Conservation (phyloP, 2,113 vertebrate species). For the Upupa epops region DNA sequence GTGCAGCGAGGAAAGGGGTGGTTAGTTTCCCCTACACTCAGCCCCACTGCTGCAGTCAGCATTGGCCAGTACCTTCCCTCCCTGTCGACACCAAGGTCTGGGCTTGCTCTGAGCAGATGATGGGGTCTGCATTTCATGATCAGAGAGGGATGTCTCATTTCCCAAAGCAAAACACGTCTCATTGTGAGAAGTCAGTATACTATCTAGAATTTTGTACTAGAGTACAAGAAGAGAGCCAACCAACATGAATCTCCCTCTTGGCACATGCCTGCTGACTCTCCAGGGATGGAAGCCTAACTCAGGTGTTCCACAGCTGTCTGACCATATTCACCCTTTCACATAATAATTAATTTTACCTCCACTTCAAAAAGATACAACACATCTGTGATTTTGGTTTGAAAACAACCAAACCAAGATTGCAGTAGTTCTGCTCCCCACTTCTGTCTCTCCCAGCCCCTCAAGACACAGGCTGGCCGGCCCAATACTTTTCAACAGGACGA, state of each 20-base stretch:
- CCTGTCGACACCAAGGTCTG: not conserved
- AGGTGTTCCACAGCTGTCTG: not conserved
- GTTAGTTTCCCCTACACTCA: rapidly evolving
- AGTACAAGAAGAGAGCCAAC: not conserved
- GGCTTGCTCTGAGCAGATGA: not conserved
- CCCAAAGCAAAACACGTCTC: not conserved
- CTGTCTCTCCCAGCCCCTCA: not conserved
- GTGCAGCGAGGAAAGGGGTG: not conserved
- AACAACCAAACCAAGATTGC: not conserved
- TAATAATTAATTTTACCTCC: not conserved
- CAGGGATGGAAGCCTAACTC: not conserved
- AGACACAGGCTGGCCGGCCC: not conserved
- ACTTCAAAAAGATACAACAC: not conserved
- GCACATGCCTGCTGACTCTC: not conserved
- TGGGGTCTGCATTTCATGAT: not conserved
- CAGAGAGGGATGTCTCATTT: rapidly evolving
- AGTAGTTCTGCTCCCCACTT: not conserved
- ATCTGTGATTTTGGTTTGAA: not conserved
- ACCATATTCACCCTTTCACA: not conserved
- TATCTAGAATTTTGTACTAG: not conserved
- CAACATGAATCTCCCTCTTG: not conserved
- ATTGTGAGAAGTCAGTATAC: not conserved
- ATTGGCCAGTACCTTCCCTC: not conserved
- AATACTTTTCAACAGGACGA: not conserved
- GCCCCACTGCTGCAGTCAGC: not conserved